Evolutionary conservation across 2,113 vertebrate species (phyloP), one percentile per base, ranked within the genome.

Genomic region (human (Homo sapiens)): DNA sequence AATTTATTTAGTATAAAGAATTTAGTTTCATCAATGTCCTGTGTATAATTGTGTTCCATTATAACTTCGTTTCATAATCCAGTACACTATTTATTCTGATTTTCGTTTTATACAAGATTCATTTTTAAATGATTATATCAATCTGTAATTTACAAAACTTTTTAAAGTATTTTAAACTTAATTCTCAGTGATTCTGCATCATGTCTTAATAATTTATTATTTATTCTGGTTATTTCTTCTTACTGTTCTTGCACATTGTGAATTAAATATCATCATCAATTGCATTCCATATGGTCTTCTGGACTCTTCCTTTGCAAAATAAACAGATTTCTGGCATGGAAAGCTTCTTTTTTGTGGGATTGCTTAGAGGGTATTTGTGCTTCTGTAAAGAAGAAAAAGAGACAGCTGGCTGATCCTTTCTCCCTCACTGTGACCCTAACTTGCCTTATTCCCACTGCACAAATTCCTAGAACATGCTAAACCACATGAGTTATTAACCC

Each of bases 311-410:
- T 90, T 96, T 94, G 38, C 45, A 94, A 94, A 94, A 87, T 82
- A 94, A 96, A 90, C 23, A 88, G 72, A 91, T 93, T 93, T 94
- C 70, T 97, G 86, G 76, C 70, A 90, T 45, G 90, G 76, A 96
- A 68, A 88, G 43, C 18, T 72, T 88, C 61, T 84, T 93, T 45
- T 92, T 10, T 32, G n/a, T 66, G 75, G 40, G 35, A 93, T 96
- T 96, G 40, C 82, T 81, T 88, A 81, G 2, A 90, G 70, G 50
- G 17, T 81, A 93, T 81, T 79, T 89, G 40, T 89, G 55, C n/a
- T 73, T 90, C 70, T 80, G n/a, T 55, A 96, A 43, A 84, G n/a
- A 97, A 55, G n/a, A 84, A 91, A 97, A 93, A 52, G 83, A 96
- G 66, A 95, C 76, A 97, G 87, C 70, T 89, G 78, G 82, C 30